Base-by-base conservation (phyloP, 2,888 invertebrate genomes). In the Lithophane ornitopus region DNA sequence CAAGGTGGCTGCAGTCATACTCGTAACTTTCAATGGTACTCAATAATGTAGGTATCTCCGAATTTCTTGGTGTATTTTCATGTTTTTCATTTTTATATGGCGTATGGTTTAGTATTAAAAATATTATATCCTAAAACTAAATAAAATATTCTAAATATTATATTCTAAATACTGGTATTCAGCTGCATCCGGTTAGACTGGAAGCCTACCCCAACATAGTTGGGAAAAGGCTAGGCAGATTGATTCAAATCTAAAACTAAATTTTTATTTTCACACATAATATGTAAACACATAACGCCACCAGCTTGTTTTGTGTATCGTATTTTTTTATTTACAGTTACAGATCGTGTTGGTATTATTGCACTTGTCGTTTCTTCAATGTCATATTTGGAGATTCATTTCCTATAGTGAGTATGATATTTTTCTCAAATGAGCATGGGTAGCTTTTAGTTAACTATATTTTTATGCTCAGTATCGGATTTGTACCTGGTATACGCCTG, bases 361-460 rank as follows among this genome's bases (percentile, higher is more conserved):
- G 94, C 74, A 87, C 94, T 8, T 94, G 95, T 78, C 94, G 95
- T 0, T 89, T 94, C 58, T 95, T 92, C 80, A 95, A 96, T 77
- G 92, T 94, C 3, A 91, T 95, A 74, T 96, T 96, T 87, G 96
- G 96, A 3, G 96, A 96, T 81, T 82, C 93, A 3, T 96, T 94
- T 90, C 95, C 96, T 44, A 63, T 93, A 73, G 96, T 96, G 86
- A 93, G 92, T 56, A 14, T 26, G 22, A 49, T 22, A 49, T 49
- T 49, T 22, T 49, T 49, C 8, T 49, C 8, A 49, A 22, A 19
- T 46, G 16, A 46, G 46, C 46, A 16, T 46, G 16, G 16, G 46
- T 46, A 41, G 41, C 41, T 41, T 41, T 46, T 16, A 46, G 19
- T 46, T 19, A 19, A 46, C 6, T 19, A 46, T 19, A 46, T 19